Conservation (phyloP, 2,113 vertebrate genomes). For the Alaudala cheleensis region DNA sequence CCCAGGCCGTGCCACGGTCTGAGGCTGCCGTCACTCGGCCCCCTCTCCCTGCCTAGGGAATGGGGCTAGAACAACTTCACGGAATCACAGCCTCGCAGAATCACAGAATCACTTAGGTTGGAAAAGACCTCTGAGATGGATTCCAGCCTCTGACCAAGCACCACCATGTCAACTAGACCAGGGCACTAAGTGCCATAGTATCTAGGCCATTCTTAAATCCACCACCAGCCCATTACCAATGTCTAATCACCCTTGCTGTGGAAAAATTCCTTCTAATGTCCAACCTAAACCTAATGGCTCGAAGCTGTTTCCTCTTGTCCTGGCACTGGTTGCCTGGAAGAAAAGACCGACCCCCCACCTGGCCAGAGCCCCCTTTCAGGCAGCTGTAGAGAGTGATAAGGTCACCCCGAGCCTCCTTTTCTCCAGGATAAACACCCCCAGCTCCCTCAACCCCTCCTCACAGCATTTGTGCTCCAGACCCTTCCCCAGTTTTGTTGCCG, state of each 20-base stretch:
- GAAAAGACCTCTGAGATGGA: neutral
- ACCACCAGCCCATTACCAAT: too few relatives aligned
- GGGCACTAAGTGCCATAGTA: neutral
- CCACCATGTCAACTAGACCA: neutral
- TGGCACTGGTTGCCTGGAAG: neutral
- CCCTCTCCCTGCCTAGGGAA: neutral
- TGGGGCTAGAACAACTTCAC: too few relatives aligned
- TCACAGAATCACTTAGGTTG: too few relatives aligned
- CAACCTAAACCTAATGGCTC: neutral
- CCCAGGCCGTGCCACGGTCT: rapidly evolving
- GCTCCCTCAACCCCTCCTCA: neutral
- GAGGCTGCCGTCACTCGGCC: neutral
- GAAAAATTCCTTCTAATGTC: neutral
- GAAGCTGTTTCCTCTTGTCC: neutral
- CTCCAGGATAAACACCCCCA: neutral
- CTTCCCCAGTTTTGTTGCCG: rapidly evolving
- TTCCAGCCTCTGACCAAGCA: too few relatives aligned
- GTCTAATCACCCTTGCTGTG: neutral
- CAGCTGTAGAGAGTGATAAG: rapidly evolving
- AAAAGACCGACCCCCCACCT: neutral
- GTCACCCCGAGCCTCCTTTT: neutral
- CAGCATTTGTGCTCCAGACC: rapidly evolving
- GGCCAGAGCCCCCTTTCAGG: neutral
- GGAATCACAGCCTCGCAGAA: neutral
- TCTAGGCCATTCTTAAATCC: neutral